Conservation (phyloP, 2,113 vertebrate genomes). For the Corythornis cristatus region DNA sequence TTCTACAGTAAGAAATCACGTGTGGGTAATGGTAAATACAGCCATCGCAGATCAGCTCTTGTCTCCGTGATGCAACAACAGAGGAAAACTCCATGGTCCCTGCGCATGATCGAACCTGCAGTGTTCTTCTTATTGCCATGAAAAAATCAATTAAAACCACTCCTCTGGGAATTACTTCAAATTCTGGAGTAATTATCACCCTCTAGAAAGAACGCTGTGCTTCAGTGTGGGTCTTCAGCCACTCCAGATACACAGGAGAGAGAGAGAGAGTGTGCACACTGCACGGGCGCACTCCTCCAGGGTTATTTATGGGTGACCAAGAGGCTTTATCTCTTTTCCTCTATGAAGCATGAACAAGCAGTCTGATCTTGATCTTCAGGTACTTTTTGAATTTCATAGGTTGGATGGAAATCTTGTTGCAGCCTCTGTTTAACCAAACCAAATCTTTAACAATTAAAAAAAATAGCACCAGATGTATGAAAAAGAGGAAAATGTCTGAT, state of each 20-base stretch:
- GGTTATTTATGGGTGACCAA: background rate
- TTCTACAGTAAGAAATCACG: slow-evolving; percentile 59
- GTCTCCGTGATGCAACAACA: background rate
- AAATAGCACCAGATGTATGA: slow-evolving; percentile 79
- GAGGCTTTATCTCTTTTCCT: background rate
- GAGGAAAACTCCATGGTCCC: slow-evolving; percentile 41
- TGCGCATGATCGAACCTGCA: slow-evolving; percentile 33
- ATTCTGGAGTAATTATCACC: slow-evolving; percentile 39
- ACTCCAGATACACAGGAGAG: background rate
- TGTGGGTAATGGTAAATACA: slow-evolving; percentile 44
- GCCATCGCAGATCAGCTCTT: slow-evolving; percentile 10
- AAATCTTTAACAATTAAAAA: slow-evolving; percentile 69
- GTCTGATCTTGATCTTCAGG: slow-evolving; percentile 18
- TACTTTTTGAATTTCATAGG: background rate
- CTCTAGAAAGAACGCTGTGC: slow-evolving; percentile 41
- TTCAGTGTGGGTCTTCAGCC: slow-evolving; percentile 36
- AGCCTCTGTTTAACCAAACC: slow-evolving; percentile 60
- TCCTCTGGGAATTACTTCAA: slow-evolving; percentile 38
- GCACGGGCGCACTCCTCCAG: background rate
- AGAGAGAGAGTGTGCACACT: background rate
- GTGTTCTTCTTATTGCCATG: slow-evolving; percentile 70
- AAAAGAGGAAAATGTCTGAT: slow-evolving; percentile 75
- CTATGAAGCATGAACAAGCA: background rate
- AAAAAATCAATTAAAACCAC: slow-evolving; percentile 56
- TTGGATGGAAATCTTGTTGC: slow-evolving; percentile 38